Percentiles rank a stretch among this genome's conserved stretches.
phyloP scores from a whole-genome alignment of 2,888 invertebrate species.

The Cephus pulcher region DNA sequence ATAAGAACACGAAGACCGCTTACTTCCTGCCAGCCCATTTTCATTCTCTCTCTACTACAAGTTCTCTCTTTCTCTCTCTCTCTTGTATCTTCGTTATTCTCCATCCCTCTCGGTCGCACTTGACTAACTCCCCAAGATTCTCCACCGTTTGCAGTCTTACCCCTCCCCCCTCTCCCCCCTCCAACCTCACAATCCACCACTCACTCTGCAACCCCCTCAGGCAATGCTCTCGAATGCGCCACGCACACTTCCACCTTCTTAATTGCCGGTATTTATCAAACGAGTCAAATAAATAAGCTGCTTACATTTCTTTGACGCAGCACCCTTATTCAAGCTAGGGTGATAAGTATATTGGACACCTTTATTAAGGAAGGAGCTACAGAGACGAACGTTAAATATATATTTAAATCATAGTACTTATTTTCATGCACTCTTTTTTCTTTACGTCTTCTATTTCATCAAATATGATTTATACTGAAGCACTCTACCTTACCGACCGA shows the following conservation, averaged over 20 bases:
- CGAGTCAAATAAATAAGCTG: slow-evolving; percentile 58
- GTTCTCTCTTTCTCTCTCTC: slow-evolving; percentile 11
- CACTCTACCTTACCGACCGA: not conserved
- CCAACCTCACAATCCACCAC: slow-evolving; percentile 9
- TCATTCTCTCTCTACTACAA: slow-evolving; percentile 14
- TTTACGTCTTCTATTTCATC: not conserved
- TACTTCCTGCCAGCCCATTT: slow-evolving; percentile 24
- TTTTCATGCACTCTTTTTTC: not conserved
- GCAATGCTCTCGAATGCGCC: slow-evolving; percentile 16
- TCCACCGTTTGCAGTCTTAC: slow-evolving; percentile 16
- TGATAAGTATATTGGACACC: slow-evolving; percentile 46
- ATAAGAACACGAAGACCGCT: slow-evolving; percentile 47
- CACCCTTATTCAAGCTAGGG: slow-evolving; percentile 49
- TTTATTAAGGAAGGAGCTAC: slow-evolving; percentile 5
- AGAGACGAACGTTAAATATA: not conserved
- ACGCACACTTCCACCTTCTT: slow-evolving; percentile 30
- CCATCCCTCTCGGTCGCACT: slow-evolving; percentile 7
- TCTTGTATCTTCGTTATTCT: slow-evolving; percentile 13
- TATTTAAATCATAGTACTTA: not conserved
- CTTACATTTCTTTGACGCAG: slow-evolving; percentile 54
- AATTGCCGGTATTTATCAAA: slow-evolving; percentile 62
- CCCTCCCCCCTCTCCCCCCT: not conserved
- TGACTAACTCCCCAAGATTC: slow-evolving; percentile 20
- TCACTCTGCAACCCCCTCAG: slow-evolving; percentile 6
- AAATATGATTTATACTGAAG: not conserved